Evolutionary conservation across 53 echinoderm and acorn worm genomes (phyloP).

Genomic region (Patiria pectinifera): DNA sequence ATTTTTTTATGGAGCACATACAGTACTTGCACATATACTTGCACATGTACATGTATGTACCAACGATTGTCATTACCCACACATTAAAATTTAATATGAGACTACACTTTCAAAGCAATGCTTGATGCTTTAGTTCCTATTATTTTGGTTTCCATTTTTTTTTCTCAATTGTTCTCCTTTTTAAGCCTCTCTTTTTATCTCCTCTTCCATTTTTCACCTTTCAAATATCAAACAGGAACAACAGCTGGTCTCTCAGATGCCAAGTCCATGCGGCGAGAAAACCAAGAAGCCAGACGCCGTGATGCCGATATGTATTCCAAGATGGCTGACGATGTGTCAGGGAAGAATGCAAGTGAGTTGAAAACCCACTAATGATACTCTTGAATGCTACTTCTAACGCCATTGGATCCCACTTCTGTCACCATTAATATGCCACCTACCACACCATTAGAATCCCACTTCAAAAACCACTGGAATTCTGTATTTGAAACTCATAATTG

Average conservation of each 20-base stretch:
- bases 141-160: no score
- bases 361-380: neutral
- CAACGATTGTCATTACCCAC: no score
- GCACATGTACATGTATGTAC: no score
- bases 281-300: constrained; percentile 78
- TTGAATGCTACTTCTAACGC: neutral
- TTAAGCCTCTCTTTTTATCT: neutral
- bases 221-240: constrained; percentile 63
- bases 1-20: no score
- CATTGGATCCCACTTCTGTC: neutral
- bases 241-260: constrained; percentile 93
- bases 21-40: no score
- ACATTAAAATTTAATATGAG: no score
- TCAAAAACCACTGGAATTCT: no score
- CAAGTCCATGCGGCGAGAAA: constrained; percentile 80
- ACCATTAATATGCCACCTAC: neutral
- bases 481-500: no score
- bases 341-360: constrained; percentile 84
- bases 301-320: constrained; percentile 72
- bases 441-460: no score
- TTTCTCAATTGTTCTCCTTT: neutral
- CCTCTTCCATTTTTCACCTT: neutral
- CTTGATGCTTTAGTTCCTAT: no score
- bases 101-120: no score
- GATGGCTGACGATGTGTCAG: constrained; percentile 79